Base-by-base conservation (phyloP, 2,113 vertebrate genomes). In the Barbus barbus region DNA sequence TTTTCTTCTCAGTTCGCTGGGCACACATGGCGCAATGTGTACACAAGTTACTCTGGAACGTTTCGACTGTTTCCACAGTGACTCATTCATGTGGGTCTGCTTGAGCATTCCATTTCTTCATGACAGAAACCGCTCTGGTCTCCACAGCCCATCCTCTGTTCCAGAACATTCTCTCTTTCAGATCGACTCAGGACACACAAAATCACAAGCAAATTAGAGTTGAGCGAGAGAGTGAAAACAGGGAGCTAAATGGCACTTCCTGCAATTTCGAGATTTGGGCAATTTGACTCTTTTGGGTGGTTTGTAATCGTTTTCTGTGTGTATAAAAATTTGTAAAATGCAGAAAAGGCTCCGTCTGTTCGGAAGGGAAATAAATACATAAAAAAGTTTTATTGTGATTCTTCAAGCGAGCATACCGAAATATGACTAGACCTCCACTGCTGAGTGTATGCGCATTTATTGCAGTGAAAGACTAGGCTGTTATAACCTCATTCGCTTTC, bases 51-150 rank as follows among this genome's bases (percentile, higher is more conserved):
- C 83, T 48, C 38, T 46, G 69, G 65, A 56, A 80, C 67, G 20
- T 69, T 73, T 85, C 41, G 46, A 81, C 84, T 74, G 87, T 85
- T 86, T 84, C 87, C 87, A 88, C 85, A 83, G 73, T 73, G 71
- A 86, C 83, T 78, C 69, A 82, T 84, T 86, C 79, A 83, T 78
- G 73, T 86, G 85, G 75, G 67, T 69, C 33, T 56, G 85, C 44
- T 86, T 48, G 58, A 82, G 83, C 85, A 88, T 88, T 86, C 85
- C 83, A 82, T 80, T 58, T 84, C 78, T 78, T 86, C 83, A 86
- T 79, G 84, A 87, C 86, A 87, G 75, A 88, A 88, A 88, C 82
- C 87, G 79, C 85, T 84, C 75, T 85, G 84, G 81, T 80, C 85
- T 88, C 78, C 76, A 82, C 85, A 84, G 74, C 78, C 65, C 83